Base-by-base conservation (phyloP, 2,113 vertebrate genomes). In the Genyomyrus donnyi region DNA sequence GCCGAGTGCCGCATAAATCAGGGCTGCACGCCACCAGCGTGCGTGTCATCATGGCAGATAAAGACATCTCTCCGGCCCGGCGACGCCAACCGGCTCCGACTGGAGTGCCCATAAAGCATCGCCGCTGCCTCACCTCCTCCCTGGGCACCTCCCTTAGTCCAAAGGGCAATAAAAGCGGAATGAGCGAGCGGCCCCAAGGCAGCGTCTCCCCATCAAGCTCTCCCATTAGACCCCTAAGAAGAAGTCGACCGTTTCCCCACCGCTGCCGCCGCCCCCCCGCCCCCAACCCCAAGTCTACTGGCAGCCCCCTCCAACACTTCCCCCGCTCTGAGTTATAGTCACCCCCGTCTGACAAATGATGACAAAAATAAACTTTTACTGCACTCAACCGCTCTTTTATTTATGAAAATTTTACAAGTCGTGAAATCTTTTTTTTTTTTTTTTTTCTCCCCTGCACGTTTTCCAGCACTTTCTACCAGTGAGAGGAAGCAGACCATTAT, bases 301-400 rank as follows among this genome's bases (percentile, higher is more conserved):
- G 87, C 96, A 96, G 96, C 93, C 95, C 96, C 13, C 39, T 77
- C 89, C 77, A 24, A 31, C n/a, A 86, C 89, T 84, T 56, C 96
- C 45, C 45, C 19, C 0, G 0, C 45, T 46, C 96, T 96, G 96
- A 97, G 96, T 96, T 96, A 96, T 96, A 95, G 94, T 95, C 93
- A 11, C 95, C 95, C 96, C 95, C 94, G 95, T 94, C 95, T 97
- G 96, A 97, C 97, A 96, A 97, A 97, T 95, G 96, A 97, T 95
- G 96, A 97, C 96, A 96, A 97, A 97, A 97, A 96, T 96, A 97
- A 97, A 97, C 96, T 97, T 97, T 96, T 97, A 97, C 96, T 97
- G 95, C 96, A 96, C 95, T 95, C 95, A 96, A 96, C 96, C 96
- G 94, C 94, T 97, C 96, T 95, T 96, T 96, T 96, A 96, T 97